These are phyloP conservation scores for Oxytorus armatus DNA, from an alignment of 2,888 invertebrate species.

Conservation along the genomic window DNA sequence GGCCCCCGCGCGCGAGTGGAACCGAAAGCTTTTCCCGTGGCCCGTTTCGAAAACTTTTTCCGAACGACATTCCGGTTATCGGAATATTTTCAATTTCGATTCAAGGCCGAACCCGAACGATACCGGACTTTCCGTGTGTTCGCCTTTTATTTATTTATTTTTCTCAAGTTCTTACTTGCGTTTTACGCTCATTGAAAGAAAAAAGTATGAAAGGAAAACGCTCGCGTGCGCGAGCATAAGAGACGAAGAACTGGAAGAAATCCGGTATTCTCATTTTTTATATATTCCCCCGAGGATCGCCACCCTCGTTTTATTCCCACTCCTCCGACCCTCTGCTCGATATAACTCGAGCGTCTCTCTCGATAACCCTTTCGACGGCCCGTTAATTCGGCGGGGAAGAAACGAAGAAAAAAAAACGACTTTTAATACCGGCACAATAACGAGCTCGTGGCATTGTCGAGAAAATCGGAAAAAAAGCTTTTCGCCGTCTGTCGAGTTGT, in stretches of 20 bases:
- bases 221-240: neutral
- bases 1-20: conserved; percentile 9
- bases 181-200: conserved; percentile 17
- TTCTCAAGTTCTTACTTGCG: neutral
- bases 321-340: conserved; percentile 1
- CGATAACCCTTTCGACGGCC: conserved; percentile 20
- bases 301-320: neutral
- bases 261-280: conserved; percentile 25
- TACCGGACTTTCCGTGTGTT: conserved; percentile 1
- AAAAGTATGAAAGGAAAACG: neutral
- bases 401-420: neutral
- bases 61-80: conserved; percentile 33
- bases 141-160: neutral
- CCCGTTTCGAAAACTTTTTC: conserved; percentile 24
- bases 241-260: neutral
- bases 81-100: conserved; percentile 43
- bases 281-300: neutral
- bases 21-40: conserved; percentile 3
- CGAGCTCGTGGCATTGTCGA: neutral
- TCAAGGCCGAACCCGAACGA: conserved; percentile 1
- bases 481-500: too few relatives aligned
- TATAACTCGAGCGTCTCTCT: neutral
- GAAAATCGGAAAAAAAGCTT: neutral
- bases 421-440: neutral
- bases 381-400: conserved; percentile 16